These are phyloP conservation scores for Motacilla alba DNA, from an alignment of 2,113 vertebrate genomes.

Conservation along the genomic window DNA sequence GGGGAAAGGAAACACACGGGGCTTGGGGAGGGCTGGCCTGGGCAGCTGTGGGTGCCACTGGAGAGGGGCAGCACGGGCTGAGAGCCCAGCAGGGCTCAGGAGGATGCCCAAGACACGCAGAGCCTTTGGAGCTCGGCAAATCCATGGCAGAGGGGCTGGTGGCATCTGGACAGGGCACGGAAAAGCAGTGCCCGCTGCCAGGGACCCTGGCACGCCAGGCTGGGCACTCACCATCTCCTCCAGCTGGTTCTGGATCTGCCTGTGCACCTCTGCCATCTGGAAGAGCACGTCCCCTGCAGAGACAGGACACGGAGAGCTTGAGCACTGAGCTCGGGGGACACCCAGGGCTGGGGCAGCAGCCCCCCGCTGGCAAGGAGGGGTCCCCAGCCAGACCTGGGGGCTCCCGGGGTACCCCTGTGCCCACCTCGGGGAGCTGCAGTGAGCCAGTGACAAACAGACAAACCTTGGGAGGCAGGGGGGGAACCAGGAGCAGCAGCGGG, in stretches of 20 bases:
- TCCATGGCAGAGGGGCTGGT: not conserved
- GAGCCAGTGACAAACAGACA: conserved; percentile 56
- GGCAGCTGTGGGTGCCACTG: not conserved
- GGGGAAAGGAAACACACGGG: not conserved
- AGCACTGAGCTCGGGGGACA: not conserved
- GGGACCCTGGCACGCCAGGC: fast-evolving
- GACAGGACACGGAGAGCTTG: not conserved
- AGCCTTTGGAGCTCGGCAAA: not conserved
- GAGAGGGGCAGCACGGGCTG: not conserved
- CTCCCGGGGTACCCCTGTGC: not conserved
- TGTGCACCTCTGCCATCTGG: conserved; percentile 98
- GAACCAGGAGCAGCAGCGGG: not conserved
- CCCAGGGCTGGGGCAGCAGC: fast-evolving
- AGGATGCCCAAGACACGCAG: not conserved
- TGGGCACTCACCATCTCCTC: conserved; percentile 92
- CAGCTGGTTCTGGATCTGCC: conserved; percentile 96
- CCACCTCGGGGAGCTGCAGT: not conserved
- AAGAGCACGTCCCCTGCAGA: conserved; percentile 95
- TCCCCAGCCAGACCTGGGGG: not conserved
- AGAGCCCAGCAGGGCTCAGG: not conserved
- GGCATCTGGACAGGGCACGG: fast-evolving
- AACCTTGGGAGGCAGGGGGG: conserved; percentile 63
- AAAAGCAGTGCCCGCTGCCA: not conserved
- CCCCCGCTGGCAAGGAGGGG: not conserved
- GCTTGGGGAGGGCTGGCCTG: not conserved